Percentiles rank a stretch among this genome's conserved stretches.
phyloP scores from a whole-genome alignment of 2,113 vertebrate species.

The Canis aureus region DNA sequence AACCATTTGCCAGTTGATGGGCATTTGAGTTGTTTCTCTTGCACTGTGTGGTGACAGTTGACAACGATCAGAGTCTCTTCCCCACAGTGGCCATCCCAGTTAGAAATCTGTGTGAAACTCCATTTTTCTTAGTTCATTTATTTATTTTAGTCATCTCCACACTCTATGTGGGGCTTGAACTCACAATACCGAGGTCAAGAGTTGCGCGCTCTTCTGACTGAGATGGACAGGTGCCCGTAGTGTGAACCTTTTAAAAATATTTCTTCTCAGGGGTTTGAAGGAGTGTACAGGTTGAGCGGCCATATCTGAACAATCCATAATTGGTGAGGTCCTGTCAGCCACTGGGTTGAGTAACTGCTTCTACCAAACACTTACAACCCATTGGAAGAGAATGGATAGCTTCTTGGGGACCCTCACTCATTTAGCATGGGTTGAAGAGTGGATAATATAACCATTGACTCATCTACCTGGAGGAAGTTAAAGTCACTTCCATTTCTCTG shows the following conservation, averaged over 20 bases:
- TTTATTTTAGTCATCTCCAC: neutral
- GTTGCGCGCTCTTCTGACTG: neutral
- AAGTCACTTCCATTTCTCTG: constrained; percentile 65
- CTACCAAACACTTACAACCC: constrained; percentile 21
- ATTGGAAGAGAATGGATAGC: constrained; percentile 54
- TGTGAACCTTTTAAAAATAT: constrained; percentile 27
- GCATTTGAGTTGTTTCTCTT: neutral
- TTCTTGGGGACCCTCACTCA: constrained; percentile 71
- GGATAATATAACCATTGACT: constrained; percentile 62
- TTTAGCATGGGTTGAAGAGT: constrained; percentile 62
- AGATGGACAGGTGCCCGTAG: neutral
- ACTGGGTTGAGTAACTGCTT: constrained; percentile 48
- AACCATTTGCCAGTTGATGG: neutral
- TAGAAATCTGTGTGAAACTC: neutral
- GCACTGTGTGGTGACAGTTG: neutral
- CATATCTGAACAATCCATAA: constrained; percentile 17
- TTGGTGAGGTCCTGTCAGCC: constrained; percentile 49
- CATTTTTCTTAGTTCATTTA: neutral
- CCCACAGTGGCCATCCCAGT: neutral
- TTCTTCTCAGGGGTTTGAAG: constrained; percentile 19
- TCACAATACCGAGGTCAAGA: neutral
- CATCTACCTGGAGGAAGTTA: constrained; percentile 66
- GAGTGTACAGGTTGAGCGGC: neutral
- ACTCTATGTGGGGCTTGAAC: neutral
- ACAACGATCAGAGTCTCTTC: neutral